Base-by-base conservation (phyloP, 2,888 invertebrate genomes). In the Cremastinae sp. region DNA sequence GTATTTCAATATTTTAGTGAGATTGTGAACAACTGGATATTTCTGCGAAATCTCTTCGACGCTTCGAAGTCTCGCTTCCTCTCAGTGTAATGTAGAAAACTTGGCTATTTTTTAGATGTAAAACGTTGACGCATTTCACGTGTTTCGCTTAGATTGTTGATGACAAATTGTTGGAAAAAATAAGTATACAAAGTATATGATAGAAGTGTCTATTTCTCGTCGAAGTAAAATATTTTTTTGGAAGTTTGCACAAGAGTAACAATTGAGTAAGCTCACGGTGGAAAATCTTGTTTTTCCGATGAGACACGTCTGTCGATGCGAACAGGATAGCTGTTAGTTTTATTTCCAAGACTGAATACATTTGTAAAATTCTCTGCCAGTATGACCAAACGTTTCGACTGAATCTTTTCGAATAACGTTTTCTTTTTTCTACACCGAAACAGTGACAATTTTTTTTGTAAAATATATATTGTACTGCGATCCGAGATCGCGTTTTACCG, bases 271-370 rank as follows among this genome's bases (percentile, higher is more conserved):
- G 38, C 41, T 53, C 16, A 43, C 38, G 56, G 68, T 62, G 3
- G 16, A 49, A 1, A 14, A 53, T 34, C 12, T 53, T 22, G 64
- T 53, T 56, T 65, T 47, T 69, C 22, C 58, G n/a, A 36, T 69
- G 36, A 34, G 51, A n/a, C n/a, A n/a, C 58, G 43, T 64, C 22
- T 45, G 41, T 49, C 49, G 36, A 49, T 36, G 34, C 56, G 49
- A 16, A 59, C 34, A 64, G 22, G 41, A 54, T 70, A 76, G 49
- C 49, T 70, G 54, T 76, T n/a, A 59, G 61, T 70, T 76, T 73
- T 65, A 45, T 41, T 69, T 62, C 18, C 10, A 76, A 76, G 76
- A 76, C 76, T 76, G 76, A 76, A 59, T 70, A 61, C 54, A 65
- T 61, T 65, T 76, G 53, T 73, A 65, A 73, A 69, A 53, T 45